These are phyloP conservation scores for Dorcus parallelipipedus DNA, from an alignment of 2,888 invertebrate species.

Conservation along the genomic window DNA sequence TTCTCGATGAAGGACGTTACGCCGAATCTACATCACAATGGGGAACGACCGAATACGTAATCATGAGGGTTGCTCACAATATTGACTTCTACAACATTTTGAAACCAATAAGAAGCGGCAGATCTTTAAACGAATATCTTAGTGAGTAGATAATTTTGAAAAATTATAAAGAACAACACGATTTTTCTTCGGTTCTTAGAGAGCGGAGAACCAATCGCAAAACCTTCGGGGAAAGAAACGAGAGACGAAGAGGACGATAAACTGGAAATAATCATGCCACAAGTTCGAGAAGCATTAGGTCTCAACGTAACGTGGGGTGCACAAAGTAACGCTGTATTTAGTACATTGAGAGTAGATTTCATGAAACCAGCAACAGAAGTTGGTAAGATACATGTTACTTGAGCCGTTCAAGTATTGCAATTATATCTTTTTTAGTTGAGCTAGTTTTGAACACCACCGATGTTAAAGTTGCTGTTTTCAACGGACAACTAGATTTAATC, in stretches of 20 bases:
- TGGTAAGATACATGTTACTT: constrained; percentile 48
- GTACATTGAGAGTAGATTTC: constrained; percentile 62
- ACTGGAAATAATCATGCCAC: constrained; percentile 63
- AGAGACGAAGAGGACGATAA: constrained; percentile 39
- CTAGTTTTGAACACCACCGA: constrained; percentile 63
- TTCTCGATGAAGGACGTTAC: constrained; percentile 50
- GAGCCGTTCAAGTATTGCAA: neutral
- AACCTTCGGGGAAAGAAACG: constrained; percentile 8
- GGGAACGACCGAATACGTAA: constrained; percentile 61
- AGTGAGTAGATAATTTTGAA: neutral
- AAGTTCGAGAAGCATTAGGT: constrained; percentile 62
- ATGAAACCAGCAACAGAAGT: constrained; percentile 74
- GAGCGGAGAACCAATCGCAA: constrained; percentile 5
- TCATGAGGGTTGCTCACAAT: constrained; percentile 58
- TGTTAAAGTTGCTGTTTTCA: constrained; percentile 66
- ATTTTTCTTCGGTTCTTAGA: neutral
- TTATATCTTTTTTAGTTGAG: constrained; percentile 55
- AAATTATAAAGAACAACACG: neutral
- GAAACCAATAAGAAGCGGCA: constrained; percentile 41
- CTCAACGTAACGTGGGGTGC: constrained; percentile 69
- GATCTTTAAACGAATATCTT: neutral
- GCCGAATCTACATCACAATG: constrained; percentile 48
- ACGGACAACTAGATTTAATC: constrained; percentile 80
- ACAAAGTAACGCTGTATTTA: constrained; percentile 60
- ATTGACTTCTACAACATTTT: constrained; percentile 84